Percentiles rank a stretch among this genome's conserved stretches.
Evolutionary conservation across 2,888 invertebrate species (phyloP).

Genomic region (Athalia circularis): DNA sequence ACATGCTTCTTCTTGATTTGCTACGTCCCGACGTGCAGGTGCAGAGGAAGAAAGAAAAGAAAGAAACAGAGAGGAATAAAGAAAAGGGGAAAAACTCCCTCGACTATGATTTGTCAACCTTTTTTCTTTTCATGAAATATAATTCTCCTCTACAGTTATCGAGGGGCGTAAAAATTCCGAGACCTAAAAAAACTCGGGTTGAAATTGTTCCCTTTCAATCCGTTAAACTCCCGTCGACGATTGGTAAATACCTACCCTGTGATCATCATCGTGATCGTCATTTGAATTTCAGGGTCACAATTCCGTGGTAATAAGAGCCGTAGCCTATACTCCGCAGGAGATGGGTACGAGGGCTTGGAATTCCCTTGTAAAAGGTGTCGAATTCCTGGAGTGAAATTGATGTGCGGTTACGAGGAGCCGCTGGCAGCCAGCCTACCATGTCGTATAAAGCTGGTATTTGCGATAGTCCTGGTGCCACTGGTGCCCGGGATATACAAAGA

Average conservation of each 20-base stretch:
- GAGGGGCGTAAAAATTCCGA: no score
- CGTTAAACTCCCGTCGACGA: no score
- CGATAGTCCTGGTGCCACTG: no score
- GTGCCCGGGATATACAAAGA: not conserved
- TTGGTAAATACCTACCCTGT: no score
- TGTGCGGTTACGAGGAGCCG: not conserved
- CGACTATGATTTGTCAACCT: not conserved
- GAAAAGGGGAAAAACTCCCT: not conserved
- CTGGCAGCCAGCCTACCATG: not conserved
- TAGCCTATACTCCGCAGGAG: not conserved
- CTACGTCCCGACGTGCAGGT: not conserved
- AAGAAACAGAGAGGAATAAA: not conserved
- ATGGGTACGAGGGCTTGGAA: not conserved
- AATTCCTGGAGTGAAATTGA: not conserved
- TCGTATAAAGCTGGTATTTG: no score
- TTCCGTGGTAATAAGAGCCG: not conserved
- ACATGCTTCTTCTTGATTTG: not conserved
- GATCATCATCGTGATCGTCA: no score
- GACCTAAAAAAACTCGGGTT: no score
- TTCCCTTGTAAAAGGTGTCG: not conserved
- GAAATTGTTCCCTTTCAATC: no score
- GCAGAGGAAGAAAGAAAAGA: not conserved
- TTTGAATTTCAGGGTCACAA: not conserved
- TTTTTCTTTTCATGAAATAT: no score
- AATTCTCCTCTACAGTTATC: no score